Conservation (phyloP, 2,888 invertebrate species). For the Mythimna loreyi region DNA sequence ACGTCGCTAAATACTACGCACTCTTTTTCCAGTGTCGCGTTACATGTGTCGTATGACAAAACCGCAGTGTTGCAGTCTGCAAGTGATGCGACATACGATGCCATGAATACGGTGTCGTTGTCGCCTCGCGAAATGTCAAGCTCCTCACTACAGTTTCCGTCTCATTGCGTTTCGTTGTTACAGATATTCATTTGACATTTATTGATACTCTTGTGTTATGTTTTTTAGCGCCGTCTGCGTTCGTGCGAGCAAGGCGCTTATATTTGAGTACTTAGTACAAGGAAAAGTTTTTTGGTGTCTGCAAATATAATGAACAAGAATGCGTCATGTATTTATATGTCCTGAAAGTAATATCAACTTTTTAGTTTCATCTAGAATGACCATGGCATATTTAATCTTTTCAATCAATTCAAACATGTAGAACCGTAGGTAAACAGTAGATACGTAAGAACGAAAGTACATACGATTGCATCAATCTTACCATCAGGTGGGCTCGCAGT, state of each 20-base stretch:
- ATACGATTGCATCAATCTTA: no score
- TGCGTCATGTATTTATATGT: not conserved
- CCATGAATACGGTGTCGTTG: conserved; percentile 52
- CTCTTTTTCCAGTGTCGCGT: conserved; percentile 55
- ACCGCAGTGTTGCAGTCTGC: conserved; percentile 56
- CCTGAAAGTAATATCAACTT: not conserved
- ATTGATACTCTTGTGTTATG: conserved; percentile 24
- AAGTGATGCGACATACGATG: conserved; percentile 57
- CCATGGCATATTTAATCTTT: not conserved
- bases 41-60: conserved; percentile 63
- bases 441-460: not conserved
- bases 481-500: no score
- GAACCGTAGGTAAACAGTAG: no score
- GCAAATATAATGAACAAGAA: conserved; percentile 1
- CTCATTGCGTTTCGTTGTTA: conserved; percentile 44
- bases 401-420: not conserved
- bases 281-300: conserved; percentile 10
- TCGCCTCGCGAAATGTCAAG: conserved; percentile 58
- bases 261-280: conserved; percentile 3
- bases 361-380: not conserved
- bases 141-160: conserved; percentile 46
- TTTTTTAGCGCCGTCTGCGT: conserved; percentile 19
- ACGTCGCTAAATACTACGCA: conserved; percentile 64
- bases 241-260: not conserved
- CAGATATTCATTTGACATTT: conserved; percentile 37